These are phyloP conservation scores for Cantharis nigra DNA, from an alignment of 2,888 invertebrate species.

Conservation along the genomic window DNA sequence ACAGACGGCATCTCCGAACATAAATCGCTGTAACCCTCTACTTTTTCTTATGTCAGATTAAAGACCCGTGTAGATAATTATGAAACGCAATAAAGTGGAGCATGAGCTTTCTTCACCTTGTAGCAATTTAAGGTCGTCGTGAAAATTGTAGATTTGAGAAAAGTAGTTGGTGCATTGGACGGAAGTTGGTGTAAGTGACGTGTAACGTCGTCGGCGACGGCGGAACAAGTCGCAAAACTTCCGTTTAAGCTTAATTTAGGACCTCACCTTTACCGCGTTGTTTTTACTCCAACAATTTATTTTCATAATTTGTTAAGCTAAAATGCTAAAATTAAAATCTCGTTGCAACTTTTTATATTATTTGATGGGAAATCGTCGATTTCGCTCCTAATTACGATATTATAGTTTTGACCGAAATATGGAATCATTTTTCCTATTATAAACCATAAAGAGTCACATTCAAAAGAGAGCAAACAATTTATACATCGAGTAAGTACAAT, in stretches of 20 bases:
- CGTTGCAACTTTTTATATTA: neutral
- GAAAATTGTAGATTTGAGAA: slow-evolving; percentile 35
- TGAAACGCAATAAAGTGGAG: slow-evolving; percentile 37
- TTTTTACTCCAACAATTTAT: slow-evolving; percentile 27
- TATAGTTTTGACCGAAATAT: neutral
- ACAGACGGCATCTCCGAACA: neutral
- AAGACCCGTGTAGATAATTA: slow-evolving; percentile 36
- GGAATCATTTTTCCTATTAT: slow-evolving; percentile 11
- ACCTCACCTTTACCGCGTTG: slow-evolving; percentile 26
- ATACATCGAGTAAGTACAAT: slow-evolving; percentile 19
- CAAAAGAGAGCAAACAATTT: neutral
- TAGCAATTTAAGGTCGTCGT: slow-evolving; percentile 37
- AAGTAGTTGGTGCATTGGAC: slow-evolving; percentile 30
- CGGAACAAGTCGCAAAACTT: slow-evolving; percentile 18
- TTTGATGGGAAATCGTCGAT: no score
- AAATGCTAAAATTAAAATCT: slow-evolving; percentile 28
- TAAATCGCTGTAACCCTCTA: slow-evolving; percentile 6
- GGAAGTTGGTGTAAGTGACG: slow-evolving; percentile 29
- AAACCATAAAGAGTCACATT: slow-evolving; percentile 9
- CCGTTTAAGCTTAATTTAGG: slow-evolving; percentile 26
- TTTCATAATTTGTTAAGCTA: slow-evolving; percentile 24
- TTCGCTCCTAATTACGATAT: neutral
- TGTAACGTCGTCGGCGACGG: slow-evolving; percentile 24
- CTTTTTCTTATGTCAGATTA: slow-evolving; percentile 22
- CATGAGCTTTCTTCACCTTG: slow-evolving; percentile 35